Base-by-base conservation (phyloP, 1,140 invertebrate species). In the Drosophila oshimai region DNA sequence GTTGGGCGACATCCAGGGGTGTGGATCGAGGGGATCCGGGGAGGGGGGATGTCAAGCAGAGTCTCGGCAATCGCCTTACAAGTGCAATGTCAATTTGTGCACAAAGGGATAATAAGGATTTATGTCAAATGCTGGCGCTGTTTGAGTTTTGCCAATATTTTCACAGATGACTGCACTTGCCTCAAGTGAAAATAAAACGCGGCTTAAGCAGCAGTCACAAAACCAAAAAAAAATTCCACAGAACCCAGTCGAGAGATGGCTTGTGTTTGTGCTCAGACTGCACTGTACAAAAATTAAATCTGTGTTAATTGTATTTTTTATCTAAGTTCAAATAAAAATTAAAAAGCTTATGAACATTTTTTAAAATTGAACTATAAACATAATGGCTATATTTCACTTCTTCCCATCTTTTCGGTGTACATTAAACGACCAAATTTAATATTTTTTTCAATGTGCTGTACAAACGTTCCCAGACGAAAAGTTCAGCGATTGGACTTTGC, bases 81-180 rank as follows among this genome's bases (percentile, higher is more conserved):
- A 81, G 78, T 81, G 78, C 77, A 81, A 73, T 81, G 78, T 81
- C 78, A 81, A 81, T 81, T 81, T 81, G 78, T 81, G 73, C 78
- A 75, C 72, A 81, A 75, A 72, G 58, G 77, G 77, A 81, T 81
- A 81, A 81, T 81, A 81, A 81, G 77, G 77, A 81, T 81, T 81
- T 81, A 75, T 81, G 77, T 83, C 77, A 81, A 81, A 80, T 72
- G 71, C 77, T 80, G 49, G 75, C 46, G 75, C 54, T 79, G 70
- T 79, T 81, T 80, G 75, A 74, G 62, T 79, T 79, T 79, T 74
- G 75, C 75, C 75, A 79, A 79, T 79, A 79, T 79, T 79, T 79
- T 79, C 60, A 74, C 75, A 79, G 55, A 69, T 79, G 75, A 79
- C 75, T 79, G 69, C 75, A 74, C 62, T 79, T 73, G 39, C 33